phyloP scores from a whole-genome alignment of 2,113 vertebrate species.

The Leptocoma aspasia region DNA sequence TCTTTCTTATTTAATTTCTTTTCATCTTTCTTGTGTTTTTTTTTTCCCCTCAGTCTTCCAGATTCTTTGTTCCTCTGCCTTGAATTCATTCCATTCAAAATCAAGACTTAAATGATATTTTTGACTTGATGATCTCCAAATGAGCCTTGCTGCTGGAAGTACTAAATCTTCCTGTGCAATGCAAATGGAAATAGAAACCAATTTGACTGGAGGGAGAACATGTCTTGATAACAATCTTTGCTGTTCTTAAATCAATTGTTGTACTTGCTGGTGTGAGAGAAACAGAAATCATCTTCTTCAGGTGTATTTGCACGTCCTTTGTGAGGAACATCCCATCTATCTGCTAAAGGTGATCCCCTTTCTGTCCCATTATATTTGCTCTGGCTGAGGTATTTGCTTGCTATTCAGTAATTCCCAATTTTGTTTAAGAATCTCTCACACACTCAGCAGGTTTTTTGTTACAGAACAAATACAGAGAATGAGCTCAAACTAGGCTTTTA shows the following conservation, averaged over 20 bases:
- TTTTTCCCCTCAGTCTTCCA: not conserved
- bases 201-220: not conserved
- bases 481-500: not conserved
- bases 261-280: not conserved
- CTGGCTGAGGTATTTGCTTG: not conserved
- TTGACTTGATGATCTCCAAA: not conserved
- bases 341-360: not conserved
- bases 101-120: not conserved
- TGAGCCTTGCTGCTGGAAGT: not conserved
- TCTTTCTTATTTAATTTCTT: not conserved
- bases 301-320: not conserved
- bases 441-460: not conserved
- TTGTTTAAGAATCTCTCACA: not conserved
- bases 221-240: not conserved
- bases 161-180: not conserved
- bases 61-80: not conserved
- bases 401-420: not conserved
- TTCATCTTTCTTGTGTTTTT: not conserved
- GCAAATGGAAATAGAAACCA: not conserved
- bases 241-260: not conserved
- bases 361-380: not conserved
- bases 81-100: not conserved
- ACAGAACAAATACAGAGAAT: not conserved
- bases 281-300: not conserved
- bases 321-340: not conserved